Evolutionary conservation across 2,888 invertebrate species (phyloP), one percentile per base, ranked within the genome.

Genomic region (Synergus itoensis): DNA sequence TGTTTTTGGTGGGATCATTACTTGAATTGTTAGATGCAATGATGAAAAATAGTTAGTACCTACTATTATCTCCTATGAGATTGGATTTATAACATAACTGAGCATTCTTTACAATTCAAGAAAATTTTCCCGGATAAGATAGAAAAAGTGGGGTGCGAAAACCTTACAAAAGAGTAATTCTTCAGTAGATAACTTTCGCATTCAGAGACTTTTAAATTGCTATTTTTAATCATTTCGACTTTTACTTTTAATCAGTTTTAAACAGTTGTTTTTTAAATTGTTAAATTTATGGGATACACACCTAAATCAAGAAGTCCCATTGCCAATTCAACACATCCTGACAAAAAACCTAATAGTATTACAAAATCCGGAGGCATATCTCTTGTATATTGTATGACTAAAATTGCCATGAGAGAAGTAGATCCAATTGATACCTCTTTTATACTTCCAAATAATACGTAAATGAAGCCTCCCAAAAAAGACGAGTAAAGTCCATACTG

Each of bases 401-500:
- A 93, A 77, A 99, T 93, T 53, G 98, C 96, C 97, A 98, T 97
- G 81, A 99, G 94, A 86, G 98, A 98, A 0, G 98, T 98, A 0
- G 99, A 98, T n/a, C 99, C 97, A 84, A 97, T 97, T 0, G 96
- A 96, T 3, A 97, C 97, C 93, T 97, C 96, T 89, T 95, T 96
- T 77, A 83, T 78, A 79, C 77, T 76, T 76, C 83, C 53, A 87
- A 99, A 95, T 86, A 97, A 91, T 77, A 96, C 94, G 93, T 99
- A 99, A 77, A 98, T 93, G 87, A 98, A 96, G 89, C 90, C 87
- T 91, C 97, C 97, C 92, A 98, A 94, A 91, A 98, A 98, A 0
- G 98, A 96, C 1, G 98, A 97, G 92, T 99, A 99, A 36, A 99
- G 94, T 0, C 99, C 99, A 93, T 97, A 98, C 94, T 95, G 92